phyloP scores from a whole-genome alignment of 2,797 vertebrate species.

The Arremon brunneinucha region DNA sequence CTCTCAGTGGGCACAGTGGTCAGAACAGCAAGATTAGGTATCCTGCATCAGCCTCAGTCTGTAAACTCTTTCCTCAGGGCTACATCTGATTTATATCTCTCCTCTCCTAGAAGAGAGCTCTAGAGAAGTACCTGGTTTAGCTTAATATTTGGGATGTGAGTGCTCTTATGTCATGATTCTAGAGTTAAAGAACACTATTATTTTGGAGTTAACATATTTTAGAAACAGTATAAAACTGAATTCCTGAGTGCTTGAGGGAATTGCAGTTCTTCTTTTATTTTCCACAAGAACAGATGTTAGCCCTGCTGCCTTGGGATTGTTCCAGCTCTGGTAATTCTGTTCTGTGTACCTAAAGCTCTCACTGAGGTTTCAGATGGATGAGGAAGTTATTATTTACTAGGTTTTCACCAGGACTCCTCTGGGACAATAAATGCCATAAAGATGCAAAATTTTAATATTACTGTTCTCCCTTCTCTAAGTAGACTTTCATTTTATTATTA shows the following conservation, averaged over 20 bases:
- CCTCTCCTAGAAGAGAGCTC: background rate
- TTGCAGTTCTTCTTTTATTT: constrained; percentile 36
- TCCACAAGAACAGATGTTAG: constrained; percentile 25
- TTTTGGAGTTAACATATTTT: background rate
- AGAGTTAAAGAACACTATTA: background rate
- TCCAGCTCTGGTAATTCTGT: constrained; percentile 22
- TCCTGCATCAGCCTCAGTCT: background rate
- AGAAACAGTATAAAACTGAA: background rate
- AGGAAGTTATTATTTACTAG: constrained; percentile 36
- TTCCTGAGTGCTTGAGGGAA: constrained; percentile 1
- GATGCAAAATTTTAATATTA: background rate
- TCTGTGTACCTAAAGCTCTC: constrained; percentile 36
- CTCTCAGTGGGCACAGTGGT: background rate
- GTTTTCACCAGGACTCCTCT: background rate
- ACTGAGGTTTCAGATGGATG: background rate
- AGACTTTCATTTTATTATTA: background rate
- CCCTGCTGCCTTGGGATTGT: constrained; percentile 9
- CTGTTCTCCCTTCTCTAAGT: background rate
- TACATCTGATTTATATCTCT: background rate
- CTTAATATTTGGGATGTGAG: background rate
- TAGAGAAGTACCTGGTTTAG: background rate
- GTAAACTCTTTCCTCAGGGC: background rate
- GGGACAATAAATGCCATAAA: background rate
- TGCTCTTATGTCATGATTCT: background rate
- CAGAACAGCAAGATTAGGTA: background rate